Evolutionary conservation across 2,888 invertebrate genomes (phyloP), one percentile per base, ranked within the genome.

Genomic region (Aethes cnicana): DNA sequence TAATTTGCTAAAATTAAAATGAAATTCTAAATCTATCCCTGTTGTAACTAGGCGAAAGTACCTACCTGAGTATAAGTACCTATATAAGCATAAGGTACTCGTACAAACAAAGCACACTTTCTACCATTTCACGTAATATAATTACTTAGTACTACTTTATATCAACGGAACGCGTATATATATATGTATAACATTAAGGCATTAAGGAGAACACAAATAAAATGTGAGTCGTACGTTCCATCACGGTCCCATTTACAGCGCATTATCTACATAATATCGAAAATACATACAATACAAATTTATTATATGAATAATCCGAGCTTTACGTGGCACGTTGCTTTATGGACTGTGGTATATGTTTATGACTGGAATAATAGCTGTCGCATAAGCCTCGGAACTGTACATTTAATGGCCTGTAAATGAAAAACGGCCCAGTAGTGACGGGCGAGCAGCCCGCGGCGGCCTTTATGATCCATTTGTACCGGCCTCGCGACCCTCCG

Each of bases 351-450:
- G 65, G 66, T 68, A 62, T 71, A 73, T 73, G 74, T 79, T 80
- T 77, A 80, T 73, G 72, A 64, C 68, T 67, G 58, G 63, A 66
- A 70, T 74, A 77, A 77, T 71, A 69, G 70, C 68, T 63, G 62
- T 71, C 69, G 68, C 66, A 63, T 69, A 66, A 73, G 70, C 72
- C 64, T 58, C 59, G 62, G 58, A 65, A 68, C 69, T 62, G 72
- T 68, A 72, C 68, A 70, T 69, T 76, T 75, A 81, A 82, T 77
- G 80, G 77, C 57, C 72, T 79, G 81, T 81, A 77, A 81, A 81
- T 80, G 81, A 81, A 79, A 78, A 78, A 81, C 67, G 72, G 64
- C 64, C 65, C 64, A 64, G 72, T 74, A 71, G 69, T 68, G 55
- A 53, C 55, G 54, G 32, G 18, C 36, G 55, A 41, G 37, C 44